Conservation (phyloP, 2,113 vertebrate genomes). For the Bubalus kerabau region DNA sequence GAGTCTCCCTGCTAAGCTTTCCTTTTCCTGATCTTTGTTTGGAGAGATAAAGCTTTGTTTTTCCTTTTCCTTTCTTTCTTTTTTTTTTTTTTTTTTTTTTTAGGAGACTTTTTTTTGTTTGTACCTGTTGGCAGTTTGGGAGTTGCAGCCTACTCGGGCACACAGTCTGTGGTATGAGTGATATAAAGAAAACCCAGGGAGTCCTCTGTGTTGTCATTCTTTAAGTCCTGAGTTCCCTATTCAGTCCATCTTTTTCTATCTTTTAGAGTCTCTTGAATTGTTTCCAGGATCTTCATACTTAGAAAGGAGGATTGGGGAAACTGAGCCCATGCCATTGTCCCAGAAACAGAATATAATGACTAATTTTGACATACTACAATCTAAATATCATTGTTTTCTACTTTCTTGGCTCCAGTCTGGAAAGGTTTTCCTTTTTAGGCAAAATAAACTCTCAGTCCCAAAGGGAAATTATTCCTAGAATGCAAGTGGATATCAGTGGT, state of each 20-base stretch:
- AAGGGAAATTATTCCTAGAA: background rate
- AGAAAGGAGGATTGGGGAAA: background rate
- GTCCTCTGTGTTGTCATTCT: background rate
- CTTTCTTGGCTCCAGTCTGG: background rate
- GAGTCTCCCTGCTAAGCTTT: background rate
- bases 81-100: background rate
- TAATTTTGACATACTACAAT: background rate
- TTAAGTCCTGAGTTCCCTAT: background rate
- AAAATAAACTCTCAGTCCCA: background rate
- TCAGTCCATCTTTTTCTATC: background rate
- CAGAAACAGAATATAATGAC: background rate
- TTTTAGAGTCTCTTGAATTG: background rate
- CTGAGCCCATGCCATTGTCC: background rate
- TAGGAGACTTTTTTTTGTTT: background rate
- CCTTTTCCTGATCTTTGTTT: background rate
- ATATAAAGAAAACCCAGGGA: background rate
- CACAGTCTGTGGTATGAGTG: background rate
- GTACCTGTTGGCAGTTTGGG: background rate
- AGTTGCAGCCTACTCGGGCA: background rate
- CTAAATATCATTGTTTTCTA: background rate
- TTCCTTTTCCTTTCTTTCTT: background rate
- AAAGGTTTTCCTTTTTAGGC: background rate
- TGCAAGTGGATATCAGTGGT: background rate
- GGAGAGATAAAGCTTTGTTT: background rate
- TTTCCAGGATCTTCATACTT: background rate